Percentiles rank a stretch among this genome's conserved stretches.
phyloP scores from a whole-genome alignment of 1,140 invertebrate genomes.

The Aleiodes sp. region DNA sequence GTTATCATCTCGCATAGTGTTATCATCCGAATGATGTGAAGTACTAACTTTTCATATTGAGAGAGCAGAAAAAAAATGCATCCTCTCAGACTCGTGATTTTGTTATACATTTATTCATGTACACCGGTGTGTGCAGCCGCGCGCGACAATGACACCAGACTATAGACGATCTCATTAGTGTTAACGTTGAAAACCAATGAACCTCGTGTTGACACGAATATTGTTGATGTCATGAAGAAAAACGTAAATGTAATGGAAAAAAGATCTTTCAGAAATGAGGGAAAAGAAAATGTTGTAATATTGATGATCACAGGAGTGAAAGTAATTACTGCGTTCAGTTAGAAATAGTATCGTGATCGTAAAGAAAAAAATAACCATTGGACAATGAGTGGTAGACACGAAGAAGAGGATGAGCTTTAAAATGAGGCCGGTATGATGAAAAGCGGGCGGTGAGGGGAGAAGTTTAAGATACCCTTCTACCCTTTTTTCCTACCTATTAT shows the following conservation, averaged over 20 bases:
- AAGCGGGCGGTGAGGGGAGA: background rate
- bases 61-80: too few relatives aligned
- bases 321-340: background rate
- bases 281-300: background rate
- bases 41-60: too few relatives aligned
- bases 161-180: too few relatives aligned
- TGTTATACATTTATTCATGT: background rate
- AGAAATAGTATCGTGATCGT: background rate
- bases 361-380: background rate
- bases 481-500: background rate
- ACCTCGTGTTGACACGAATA: too few relatives aligned
- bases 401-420: background rate
- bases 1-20: too few relatives aligned
- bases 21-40: too few relatives aligned
- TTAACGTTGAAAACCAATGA: too few relatives aligned
- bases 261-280: background rate
- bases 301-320: background rate
- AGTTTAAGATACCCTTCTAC: background rate
- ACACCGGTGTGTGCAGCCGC: too few relatives aligned
- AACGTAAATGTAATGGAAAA: too few relatives aligned
- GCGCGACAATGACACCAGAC: too few relatives aligned
- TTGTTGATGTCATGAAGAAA: too few relatives aligned
- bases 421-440: slow-evolving; percentile 7
- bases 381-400: background rate
- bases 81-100: background rate